phyloP scores from a whole-genome alignment of 2,113 vertebrate species.

The Callaeas wilsoni region DNA sequence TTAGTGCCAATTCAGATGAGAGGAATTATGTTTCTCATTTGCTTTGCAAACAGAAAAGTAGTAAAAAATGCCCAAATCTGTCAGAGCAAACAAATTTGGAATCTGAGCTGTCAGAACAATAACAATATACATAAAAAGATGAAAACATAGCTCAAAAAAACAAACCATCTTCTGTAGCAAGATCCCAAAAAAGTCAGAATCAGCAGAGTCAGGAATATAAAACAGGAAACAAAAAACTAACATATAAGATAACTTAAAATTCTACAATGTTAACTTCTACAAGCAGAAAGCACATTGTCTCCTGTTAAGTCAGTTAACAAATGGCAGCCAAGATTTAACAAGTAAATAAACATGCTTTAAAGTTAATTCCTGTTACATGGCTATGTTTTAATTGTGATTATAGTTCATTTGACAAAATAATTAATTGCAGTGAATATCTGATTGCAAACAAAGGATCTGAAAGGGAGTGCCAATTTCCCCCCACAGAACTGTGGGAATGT shows the following conservation, averaged over 20 bases:
- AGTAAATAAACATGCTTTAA: slow-evolving; percentile 77
- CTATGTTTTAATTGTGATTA: slow-evolving; percentile 77
- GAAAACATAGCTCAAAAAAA: slow-evolving; percentile 57
- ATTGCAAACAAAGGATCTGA: slow-evolving; percentile 66
- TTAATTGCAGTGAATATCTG: slow-evolving; percentile 72
- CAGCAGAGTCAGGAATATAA: slow-evolving; percentile 65
- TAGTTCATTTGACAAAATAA: slow-evolving; percentile 79
- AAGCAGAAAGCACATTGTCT: slow-evolving; percentile 71
- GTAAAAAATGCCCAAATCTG: slow-evolving; percentile 24
- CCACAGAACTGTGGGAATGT: slow-evolving; percentile 2
- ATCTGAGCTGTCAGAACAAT: slow-evolving; percentile 57
- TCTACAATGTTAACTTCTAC: slow-evolving; percentile 72
- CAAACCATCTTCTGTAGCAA: slow-evolving; percentile 52
- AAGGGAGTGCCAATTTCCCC: slow-evolving; percentile 64
- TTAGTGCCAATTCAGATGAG: neutral
- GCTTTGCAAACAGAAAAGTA: slow-evolving; percentile 16
- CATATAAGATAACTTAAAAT: slow-evolving; percentile 56
- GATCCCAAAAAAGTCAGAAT: slow-evolving; percentile 56
- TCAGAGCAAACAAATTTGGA: slow-evolving; percentile 37
- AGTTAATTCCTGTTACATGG: slow-evolving; percentile 76
- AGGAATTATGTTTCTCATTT: neutral
- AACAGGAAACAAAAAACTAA: slow-evolving; percentile 72
- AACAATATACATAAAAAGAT: slow-evolving; percentile 54
- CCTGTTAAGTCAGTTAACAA: slow-evolving; percentile 58
- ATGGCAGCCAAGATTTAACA: slow-evolving; percentile 63